These are phyloP conservation scores for Bombyx mandarina DNA, from an alignment of 1,140 invertebrate species.

Conservation along the genomic window DNA sequence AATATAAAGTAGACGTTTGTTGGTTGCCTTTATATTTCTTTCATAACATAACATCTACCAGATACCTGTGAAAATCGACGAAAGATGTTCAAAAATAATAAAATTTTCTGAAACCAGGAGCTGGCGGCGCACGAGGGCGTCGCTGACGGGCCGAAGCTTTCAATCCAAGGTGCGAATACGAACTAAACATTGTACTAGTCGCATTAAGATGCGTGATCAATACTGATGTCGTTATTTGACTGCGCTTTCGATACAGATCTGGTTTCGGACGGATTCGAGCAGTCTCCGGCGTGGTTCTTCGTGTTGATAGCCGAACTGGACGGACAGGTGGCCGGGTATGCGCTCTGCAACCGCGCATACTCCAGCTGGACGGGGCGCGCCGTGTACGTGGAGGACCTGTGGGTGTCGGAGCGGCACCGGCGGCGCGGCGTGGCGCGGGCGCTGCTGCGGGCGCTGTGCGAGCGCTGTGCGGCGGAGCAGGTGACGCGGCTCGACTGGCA, in stretches of 20 bases:
- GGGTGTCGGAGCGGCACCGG: conserved; percentile 29
- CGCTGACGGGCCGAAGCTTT: conserved; percentile 28
- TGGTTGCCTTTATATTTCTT: too few species aligned
- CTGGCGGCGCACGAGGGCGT: conserved; percentile 31
- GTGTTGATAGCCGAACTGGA: conserved; percentile 29
- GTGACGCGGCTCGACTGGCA: conserved; percentile 46
- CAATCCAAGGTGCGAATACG: conserved; percentile 20
- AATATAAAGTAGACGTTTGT: too few species aligned
- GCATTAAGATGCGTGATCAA: too few species aligned
- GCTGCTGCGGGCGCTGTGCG: conserved; percentile 33
- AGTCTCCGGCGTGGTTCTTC: conserved; percentile 38
- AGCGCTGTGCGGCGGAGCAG: conserved; percentile 19
- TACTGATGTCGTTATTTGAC: background rate
- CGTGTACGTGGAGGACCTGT: conserved; percentile 51
- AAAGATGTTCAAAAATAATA: too few species aligned
- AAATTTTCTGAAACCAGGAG: conserved; percentile 17
- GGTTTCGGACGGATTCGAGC: conserved; percentile 10
- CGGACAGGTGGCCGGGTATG: conserved; percentile 19
- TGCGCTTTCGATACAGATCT: conserved; percentile 28
- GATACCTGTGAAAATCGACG: too few species aligned
- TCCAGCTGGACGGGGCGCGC: conserved; percentile 50
- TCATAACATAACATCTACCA: too few species aligned
- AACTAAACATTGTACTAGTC: background rate
- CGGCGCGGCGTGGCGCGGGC: conserved; percentile 24
- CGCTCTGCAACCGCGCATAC: conserved; percentile 30